Conservation (phyloP, 2,888 invertebrate species). For the Apotomis capreana region DNA sequence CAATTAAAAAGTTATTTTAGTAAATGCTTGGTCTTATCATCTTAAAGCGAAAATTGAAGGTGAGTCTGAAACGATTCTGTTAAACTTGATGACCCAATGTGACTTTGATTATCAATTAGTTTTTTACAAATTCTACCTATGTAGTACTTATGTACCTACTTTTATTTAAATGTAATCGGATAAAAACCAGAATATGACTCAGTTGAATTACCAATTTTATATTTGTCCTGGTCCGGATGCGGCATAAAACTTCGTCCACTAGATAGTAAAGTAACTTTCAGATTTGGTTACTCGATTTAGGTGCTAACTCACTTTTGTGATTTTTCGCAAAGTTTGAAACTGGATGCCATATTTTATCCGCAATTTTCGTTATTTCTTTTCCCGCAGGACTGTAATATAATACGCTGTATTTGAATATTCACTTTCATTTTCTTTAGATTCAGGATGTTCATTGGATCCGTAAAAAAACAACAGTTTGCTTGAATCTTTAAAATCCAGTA, state of each 20-base stretch:
- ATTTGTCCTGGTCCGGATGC: neutral
- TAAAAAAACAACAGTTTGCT: slow-evolving; percentile 2
- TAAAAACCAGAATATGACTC: neutral
- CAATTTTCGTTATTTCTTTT: slow-evolving; percentile 12
- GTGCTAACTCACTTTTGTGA: slow-evolving; percentile 18
- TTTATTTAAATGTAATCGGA: neutral
- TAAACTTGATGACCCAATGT: neutral
- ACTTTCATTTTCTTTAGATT: slow-evolving; percentile 9
- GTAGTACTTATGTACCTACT: neutral
- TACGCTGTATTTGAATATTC: neutral
- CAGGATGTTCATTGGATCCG: neutral
- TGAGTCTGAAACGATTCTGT: neutral
- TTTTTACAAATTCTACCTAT: too few species aligned
- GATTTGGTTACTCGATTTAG: slow-evolving; percentile 37
- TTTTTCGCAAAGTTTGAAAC: slow-evolving; percentile 26
- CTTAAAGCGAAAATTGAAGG: slow-evolving; percentile 13
- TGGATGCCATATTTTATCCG: slow-evolving; percentile 19
- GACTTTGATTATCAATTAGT: too few species aligned
- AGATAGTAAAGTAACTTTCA: slow-evolving; percentile 30
- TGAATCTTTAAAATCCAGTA: slow-evolving; percentile 19
- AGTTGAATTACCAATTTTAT: slow-evolving; percentile 11
- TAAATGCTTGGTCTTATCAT: slow-evolving; percentile 7
- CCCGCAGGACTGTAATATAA: neutral
- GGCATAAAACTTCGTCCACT: slow-evolving; percentile 24
- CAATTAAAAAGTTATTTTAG: slow-evolving; percentile 23